Evolutionary conservation across 2,888 invertebrate genomes (phyloP).

Genomic region (Lepetodrilus schrolli): DNA sequence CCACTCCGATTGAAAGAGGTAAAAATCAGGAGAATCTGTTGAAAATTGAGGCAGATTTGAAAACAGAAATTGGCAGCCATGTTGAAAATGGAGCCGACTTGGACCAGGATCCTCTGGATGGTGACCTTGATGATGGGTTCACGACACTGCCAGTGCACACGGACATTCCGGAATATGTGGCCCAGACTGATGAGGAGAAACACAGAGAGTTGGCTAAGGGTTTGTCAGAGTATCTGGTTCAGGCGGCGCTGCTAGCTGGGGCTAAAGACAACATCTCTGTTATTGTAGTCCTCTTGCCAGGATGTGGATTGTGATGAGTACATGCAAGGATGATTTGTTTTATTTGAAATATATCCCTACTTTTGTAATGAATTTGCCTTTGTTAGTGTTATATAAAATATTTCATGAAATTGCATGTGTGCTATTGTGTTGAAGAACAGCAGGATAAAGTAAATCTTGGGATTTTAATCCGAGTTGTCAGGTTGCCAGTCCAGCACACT

Average conservation of each 20-base stretch:
- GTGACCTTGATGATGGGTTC: constrained; percentile 57
- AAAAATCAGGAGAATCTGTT: constrained; percentile 40
- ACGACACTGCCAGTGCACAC: constrained; percentile 53
- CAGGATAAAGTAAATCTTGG: too few relatives aligned
- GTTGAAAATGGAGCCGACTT: constrained; percentile 43
- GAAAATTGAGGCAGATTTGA: constrained; percentile 39
- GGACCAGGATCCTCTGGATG: constrained; percentile 46
- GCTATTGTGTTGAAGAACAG: too few relatives aligned
- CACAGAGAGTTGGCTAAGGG: constrained; percentile 62
- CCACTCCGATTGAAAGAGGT: not conserved
- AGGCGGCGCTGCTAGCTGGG: constrained; percentile 72
- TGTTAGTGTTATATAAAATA: too few relatives aligned
- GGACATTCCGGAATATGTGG: constrained; percentile 49
- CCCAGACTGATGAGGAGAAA: constrained; percentile 50
- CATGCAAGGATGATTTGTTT: too few relatives aligned
- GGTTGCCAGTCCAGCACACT: too few relatives aligned
- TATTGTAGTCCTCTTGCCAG: constrained; percentile 69
- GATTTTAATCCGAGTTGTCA: too few relatives aligned
- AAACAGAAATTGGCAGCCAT: constrained; percentile 57
- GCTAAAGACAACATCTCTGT: constrained; percentile 71
- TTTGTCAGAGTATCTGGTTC: constrained; percentile 70
- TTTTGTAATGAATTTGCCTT: too few relatives aligned
- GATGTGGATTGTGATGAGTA: constrained; percentile 61
- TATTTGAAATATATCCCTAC: too few relatives aligned
- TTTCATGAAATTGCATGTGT: too few relatives aligned